Conservation (phyloP, 1,140 invertebrate species). For the Gonatopus flavifemur region DNA sequence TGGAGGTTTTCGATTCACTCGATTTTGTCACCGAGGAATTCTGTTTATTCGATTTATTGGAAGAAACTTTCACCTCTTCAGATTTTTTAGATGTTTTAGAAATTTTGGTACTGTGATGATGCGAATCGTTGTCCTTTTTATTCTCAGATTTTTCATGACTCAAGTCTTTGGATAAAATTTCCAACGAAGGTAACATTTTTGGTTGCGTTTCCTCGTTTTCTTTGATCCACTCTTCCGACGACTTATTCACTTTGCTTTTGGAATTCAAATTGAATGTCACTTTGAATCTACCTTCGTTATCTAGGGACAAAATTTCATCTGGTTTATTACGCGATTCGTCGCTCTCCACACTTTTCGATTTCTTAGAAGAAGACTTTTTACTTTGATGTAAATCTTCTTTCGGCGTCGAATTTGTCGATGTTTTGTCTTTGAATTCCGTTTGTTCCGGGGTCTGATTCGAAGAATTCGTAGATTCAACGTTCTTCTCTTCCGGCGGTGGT, state of each 20-base stretch:
- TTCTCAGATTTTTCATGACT: too few species aligned
- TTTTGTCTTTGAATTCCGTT: slow-evolving; percentile 5
- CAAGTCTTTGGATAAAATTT: too few species aligned
- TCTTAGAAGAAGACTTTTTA: slow-evolving; percentile 5
- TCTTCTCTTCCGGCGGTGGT: too few species aligned
- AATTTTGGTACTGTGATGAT: too few species aligned
- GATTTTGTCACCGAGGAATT: too few species aligned
- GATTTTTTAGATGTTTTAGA: too few species aligned
- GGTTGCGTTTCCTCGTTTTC: slow-evolving; percentile 17
- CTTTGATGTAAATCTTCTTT: not conserved
- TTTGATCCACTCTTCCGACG: slow-evolving; percentile 33
- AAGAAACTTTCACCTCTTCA: too few species aligned
- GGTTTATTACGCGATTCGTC: not conserved
- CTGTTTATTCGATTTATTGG: too few species aligned
- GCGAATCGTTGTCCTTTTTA: too few species aligned
- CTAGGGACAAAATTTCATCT: not conserved
- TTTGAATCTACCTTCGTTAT: slow-evolving; percentile 33
- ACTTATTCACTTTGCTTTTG: slow-evolving; percentile 36
- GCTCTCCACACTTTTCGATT: not conserved
- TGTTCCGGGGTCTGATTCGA: not conserved
- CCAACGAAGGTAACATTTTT: too few species aligned
- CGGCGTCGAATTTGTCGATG: not conserved
- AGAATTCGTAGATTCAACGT: not conserved
- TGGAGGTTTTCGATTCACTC: too few species aligned
- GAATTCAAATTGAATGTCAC: slow-evolving; percentile 43